Evolutionary conservation across 2,888 invertebrate genomes (phyloP), one percentile per base, ranked within the genome.

Genomic region (Lomographa bimaculata): DNA sequence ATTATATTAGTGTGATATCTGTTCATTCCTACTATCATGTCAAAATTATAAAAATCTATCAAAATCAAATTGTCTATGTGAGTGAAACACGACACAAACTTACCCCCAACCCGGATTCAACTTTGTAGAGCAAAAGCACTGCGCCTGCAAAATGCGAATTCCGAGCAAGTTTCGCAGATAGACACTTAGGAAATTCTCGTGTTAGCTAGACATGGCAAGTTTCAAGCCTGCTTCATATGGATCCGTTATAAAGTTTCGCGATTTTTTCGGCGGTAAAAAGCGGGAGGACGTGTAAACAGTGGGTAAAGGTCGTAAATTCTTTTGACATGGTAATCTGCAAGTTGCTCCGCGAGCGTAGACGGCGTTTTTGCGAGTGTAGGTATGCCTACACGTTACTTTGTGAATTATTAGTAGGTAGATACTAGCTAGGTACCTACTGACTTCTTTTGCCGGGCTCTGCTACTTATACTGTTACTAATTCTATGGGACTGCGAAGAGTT

Each of bases 281-380:
- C 24, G 10, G 54, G 55, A 57, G 60, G 61, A 60, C 46, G 55
- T 57, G 67, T 66, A 64, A 60, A 64, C 64, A 66, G 38, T 46
- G 54, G 45, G 46, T 33, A 41, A 34, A 41, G 48, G 52, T 49
- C 52, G 57, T 56, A 61, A 64, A 68, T 62, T 68, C 64, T 63
- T 66, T 66, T 67, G 70, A 70, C 64, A 69, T 71, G 70, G 62
- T 66, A 70, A 70, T 71, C 59, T 61, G 23, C 36, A 36, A 30
- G 35, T 36, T 43, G 32, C 24, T 18, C 17, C 17, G 21, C 20
- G 57, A 34, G 29, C 16, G 34, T 35, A 16, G 29, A 21, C 30
- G 25, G 12, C 9, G 26, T 50, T 49, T 37, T 45, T 48, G 39
- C 10, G 45, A 50, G 46, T 27, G 20, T 28, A n/a, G n/a, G n/a